Conservation (phyloP, 2,113 vertebrate species). For the Corythornis vintsioides region DNA sequence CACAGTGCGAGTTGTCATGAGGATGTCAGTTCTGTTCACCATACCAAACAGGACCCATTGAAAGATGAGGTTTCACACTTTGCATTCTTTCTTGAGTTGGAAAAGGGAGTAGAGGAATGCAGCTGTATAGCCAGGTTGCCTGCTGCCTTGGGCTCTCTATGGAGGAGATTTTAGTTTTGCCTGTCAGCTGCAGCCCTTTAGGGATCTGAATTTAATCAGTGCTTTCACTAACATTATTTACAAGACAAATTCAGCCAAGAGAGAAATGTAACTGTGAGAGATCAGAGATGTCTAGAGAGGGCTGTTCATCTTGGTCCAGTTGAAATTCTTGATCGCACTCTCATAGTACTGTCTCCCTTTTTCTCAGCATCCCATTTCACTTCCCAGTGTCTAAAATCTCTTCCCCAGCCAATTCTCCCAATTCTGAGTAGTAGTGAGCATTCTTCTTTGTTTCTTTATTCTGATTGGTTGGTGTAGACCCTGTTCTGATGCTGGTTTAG, state of each 20-base stretch:
- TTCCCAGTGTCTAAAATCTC: background rate
- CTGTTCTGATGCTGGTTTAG: background rate
- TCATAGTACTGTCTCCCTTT: background rate
- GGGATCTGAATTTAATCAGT: background rate
- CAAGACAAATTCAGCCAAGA: too few relatives aligned
- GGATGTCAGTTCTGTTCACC: background rate
- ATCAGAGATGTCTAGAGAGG: background rate
- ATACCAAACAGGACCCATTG: background rate
- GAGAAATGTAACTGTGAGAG: background rate
- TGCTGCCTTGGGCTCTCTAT: background rate
- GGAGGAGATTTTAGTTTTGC: background rate
- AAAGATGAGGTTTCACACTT: background rate
- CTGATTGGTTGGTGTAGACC: background rate
- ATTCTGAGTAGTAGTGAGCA: background rate
- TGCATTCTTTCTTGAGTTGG: background rate
- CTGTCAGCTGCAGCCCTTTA: background rate
- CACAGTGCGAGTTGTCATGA: background rate
- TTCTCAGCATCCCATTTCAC: background rate
- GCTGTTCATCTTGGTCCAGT: background rate
- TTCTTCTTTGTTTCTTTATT: background rate
- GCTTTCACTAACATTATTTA: background rate
- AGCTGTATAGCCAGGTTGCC: background rate
- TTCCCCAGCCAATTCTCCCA: background rate
- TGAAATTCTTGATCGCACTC: background rate
- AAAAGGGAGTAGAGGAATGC: background rate